A percentile compares a stretch with the other conserved stretches of the same genome.
Evolutionary conservation across 2,113 vertebrate species (phyloP).

Genomic region (Leiothrix lutea): DNA sequence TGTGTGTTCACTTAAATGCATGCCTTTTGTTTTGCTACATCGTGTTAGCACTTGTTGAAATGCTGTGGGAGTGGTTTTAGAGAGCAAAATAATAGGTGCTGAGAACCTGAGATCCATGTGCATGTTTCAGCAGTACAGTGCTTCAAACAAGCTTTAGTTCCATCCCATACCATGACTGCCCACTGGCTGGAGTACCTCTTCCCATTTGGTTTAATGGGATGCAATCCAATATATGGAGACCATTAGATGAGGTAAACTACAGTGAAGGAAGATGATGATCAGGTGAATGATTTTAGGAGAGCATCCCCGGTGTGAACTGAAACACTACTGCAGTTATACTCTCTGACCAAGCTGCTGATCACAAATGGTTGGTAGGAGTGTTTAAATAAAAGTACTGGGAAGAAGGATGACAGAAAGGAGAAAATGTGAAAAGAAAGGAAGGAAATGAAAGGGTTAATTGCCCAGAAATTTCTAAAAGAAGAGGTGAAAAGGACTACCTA

Average conservation of each 20-base stretch:
- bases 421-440: neutral
- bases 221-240: neutral
- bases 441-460: neutral
- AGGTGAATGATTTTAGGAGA: neutral
- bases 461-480: neutral
- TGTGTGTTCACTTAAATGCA: neutral
- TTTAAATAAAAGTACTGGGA: neutral
- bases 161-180: neutral
- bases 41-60: neutral
- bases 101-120: neutral
- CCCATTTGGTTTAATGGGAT: neutral
- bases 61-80: neutral
- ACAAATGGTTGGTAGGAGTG: neutral
- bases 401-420: neutral
- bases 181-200: neutral
- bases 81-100: neutral
- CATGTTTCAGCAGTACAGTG: neutral
- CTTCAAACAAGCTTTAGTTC: neutral
- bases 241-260: neutral
- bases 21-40: neutral
- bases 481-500: neutral
- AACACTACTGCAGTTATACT: neutral
- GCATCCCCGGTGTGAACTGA: neutral
- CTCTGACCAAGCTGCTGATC: neutral
- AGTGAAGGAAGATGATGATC: neutral